Base-by-base conservation (phyloP, 92 coral and sea anemone genomes). In the Parazoanthus swiftii region DNA sequence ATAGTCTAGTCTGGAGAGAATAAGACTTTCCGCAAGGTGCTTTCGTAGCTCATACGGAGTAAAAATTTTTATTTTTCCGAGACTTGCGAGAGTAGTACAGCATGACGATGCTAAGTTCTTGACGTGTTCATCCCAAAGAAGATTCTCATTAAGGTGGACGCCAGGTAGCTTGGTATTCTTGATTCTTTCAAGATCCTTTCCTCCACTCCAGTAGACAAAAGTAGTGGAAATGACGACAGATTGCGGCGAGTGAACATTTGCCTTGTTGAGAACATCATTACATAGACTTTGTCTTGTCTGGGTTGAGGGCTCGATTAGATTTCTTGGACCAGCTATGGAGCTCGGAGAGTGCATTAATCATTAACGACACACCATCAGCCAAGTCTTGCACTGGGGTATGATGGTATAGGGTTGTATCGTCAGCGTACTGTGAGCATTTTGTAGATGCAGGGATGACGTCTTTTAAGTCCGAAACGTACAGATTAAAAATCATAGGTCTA, bases 81-180 rank as follows among this genome's bases (percentile, higher is more conserved):
- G 90, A 68, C 74, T 81, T 81, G 85, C 87, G 86, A 88, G 71
- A 83, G 90, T 81, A 66, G 86, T 70, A 70, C 81, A 89, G 50
- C 89, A 72, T 59, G 91, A 81, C 33, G 33, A 0, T 63, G 91
- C 73, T 72, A 66, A 59, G 73, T 88, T 73, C 68, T 88, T 88
- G 80, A 88, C 79, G 80, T 88, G 88, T 39, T 89, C 88, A 83
- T 83, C 88, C 91, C 91, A 88, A 13, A 42, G 77, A 66, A 88
- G 79, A 74, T 88, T 67, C 68, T 88, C 88, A n/a, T 88, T 74
- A 68, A 68, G 74, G 74, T 23, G 36, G 74, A 68, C 74, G 11
- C 74, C 74, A 68, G 5, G 74, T 68, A 88, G 58, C 43, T 88
- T 79, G 84, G 84, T 59, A 86, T 50, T 75, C 71, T 56, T 35